phyloP scores from a whole-genome alignment of 1,140 invertebrate species.

The Caenorhabditis remanei region DNA sequence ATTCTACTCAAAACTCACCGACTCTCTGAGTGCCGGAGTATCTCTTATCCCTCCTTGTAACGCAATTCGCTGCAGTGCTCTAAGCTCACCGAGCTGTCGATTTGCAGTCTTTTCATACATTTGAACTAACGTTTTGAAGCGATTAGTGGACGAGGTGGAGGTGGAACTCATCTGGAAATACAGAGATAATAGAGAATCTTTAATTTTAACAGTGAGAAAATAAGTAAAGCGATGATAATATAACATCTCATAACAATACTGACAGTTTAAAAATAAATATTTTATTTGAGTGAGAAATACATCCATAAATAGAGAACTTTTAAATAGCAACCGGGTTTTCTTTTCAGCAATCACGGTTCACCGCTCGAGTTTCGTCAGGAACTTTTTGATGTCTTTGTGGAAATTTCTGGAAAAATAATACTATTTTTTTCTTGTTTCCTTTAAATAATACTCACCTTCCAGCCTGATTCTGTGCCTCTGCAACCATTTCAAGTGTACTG shows the following conservation, averaged over 20 bases:
- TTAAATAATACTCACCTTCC: conserved; percentile 32
- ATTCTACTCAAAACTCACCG: neutral
- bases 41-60: conserved; percentile 22
- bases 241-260: neutral
- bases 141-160: no score
- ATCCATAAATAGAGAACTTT: neutral
- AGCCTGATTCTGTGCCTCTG: conserved; percentile 9
- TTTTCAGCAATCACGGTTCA: neutral
- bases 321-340: neutral
- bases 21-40: conserved; percentile 15
- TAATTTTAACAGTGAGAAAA: neutral
- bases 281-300: neutral
- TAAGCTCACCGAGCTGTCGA: neutral
- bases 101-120: conserved; percentile 20
- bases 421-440: neutral
- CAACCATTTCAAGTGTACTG: conserved; percentile 8
- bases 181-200: neutral
- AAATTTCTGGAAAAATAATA: conserved; percentile 7
- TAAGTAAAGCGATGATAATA: neutral
- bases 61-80: neutral
- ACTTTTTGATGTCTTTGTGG: conserved; percentile 44
- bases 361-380: conserved; percentile 7
- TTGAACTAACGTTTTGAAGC: neutral
- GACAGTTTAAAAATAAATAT: neutral
- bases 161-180: conserved; percentile 4